Base-by-base conservation (phyloP, 2,888 invertebrate genomes). In the Spisula solida region DNA sequence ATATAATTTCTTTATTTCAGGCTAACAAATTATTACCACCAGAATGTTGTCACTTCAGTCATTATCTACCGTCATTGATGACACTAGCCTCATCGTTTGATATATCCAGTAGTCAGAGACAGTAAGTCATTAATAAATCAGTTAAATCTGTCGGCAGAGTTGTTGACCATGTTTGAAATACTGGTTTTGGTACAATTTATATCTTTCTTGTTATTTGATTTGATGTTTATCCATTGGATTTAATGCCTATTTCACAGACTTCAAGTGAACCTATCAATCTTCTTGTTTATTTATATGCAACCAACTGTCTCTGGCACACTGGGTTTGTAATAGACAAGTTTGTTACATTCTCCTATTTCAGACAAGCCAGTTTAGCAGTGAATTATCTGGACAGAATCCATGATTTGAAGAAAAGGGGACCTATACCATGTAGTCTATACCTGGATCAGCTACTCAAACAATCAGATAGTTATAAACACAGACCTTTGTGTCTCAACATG, bases 11-110 rank as follows among this genome's bases (percentile, higher is more conserved):
- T 10, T 18, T 66, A 47, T 89, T 94, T 31, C 93, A 96, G 96
- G 96, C 96, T n/a, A 96, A 95, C 92, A 93, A 88, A 84, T 97
- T 98, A 94, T 97, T 99, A 96, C 99, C 99, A 85, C 97, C 98
- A 82, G 98, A 98, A 96, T 98, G 98, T 95, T 98, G 98, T 96
- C 98, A 98, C 96, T 97, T 98, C 89, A 98, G 98, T 86, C 98
- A 99, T 31, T 98, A 98, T 29, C 97, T 99, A 94, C 98, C 99
- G 12, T 97, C 98, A 91, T 97, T 99, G 85, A 97, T 99, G 95
- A 97, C 98, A 1, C 98, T 98, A 94, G 98, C 98, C 6, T 97
- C 98, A 55, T 96, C 96, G 8, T 93, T 98, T 95, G 98, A 98
- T 84, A 93, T 94, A 55, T 87, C 90, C 55, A 88, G 88, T 20